Evolutionary conservation across 2,797 vertebrate genomes (phyloP).

Genomic region (Sebastes alutus): DNA sequence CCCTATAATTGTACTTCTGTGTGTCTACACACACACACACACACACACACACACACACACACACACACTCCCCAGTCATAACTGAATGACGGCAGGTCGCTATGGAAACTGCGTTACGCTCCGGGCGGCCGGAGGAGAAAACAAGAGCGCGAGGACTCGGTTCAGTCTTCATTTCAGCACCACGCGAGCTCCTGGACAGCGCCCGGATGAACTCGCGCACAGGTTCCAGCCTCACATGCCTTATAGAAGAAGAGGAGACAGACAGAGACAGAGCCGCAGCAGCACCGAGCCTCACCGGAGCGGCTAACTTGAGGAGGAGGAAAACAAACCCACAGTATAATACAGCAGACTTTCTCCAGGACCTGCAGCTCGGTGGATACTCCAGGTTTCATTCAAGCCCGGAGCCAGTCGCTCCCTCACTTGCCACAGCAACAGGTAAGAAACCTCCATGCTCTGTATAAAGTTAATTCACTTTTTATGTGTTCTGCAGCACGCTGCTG

Average conservation of each 20-base stretch:
- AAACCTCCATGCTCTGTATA: not conserved
- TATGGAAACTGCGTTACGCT: conserved; percentile 89
- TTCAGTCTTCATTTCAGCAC: conserved; percentile 86
- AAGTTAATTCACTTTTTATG: conserved; percentile 28
- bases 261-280: conserved; percentile 49
- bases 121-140: conserved; percentile 75
- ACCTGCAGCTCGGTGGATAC: conserved; percentile 39
- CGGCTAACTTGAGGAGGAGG: not conserved
- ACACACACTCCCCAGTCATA: conserved; percentile 68
- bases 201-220: conserved; percentile 72
- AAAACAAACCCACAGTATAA: not conserved
- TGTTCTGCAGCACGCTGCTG: too few species aligned
- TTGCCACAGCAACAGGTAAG: conserved; percentile 78
- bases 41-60: not conserved
- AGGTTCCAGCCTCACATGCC: conserved; percentile 34
- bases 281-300: conserved; percentile 35
- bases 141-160: conserved; percentile 76
- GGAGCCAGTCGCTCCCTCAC: conserved; percentile 55
- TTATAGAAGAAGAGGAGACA: not conserved
- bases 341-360: not conserved
- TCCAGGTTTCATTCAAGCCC: conserved; percentile 5
- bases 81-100: conserved; percentile 87
- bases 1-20: conserved; percentile 11
- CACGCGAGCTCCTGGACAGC: conserved; percentile 85
- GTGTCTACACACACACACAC: not conserved